Evolutionary conservation across 2,888 invertebrate genomes (phyloP), one percentile per base, ranked within the genome.

Genomic region (Alsophila aescularia): DNA sequence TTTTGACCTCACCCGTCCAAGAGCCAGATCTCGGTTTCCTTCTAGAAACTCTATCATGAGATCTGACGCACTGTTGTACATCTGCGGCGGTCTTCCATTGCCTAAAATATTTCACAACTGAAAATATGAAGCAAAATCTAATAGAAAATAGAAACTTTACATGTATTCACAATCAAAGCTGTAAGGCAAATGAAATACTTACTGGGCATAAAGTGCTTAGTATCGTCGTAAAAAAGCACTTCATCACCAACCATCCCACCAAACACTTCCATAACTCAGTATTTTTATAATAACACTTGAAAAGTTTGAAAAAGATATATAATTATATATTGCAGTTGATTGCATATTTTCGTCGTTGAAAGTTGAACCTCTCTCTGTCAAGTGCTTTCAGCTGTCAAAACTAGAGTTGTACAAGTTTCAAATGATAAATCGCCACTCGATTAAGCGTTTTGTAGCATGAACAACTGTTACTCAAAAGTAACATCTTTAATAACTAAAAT

Each of bases 21-120:
- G 45, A 10, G 58, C 52, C 2, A 58, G 35, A 5, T 52, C 52
- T 27, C 18, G 13, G 2, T 58, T 44, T 0, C 13, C 27, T 14
- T 52, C 44, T 8, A 57, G 3, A 44, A 49, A 52, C 9, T 57
- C 31, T 1, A 57, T 14, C 13, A 57, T 10, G 12, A 58, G 18
- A 58, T 7, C 35, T 41, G 41, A 1, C 29, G 29, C 3, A 41
- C 15, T 3, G 41, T 39, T 24, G 39, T 39, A 2, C 39, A 39
- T 39, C 24, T 39, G 18, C 24, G 39, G 16, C 24, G 39, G 1
- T 39, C 39, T 37, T 37, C 37, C 37, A 35, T 35, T 35, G 1
- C 15, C 14, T 8, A 15, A 9, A 35, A 8, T n/a, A 15, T 6
- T 5, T 34, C 21, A 21, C 21, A 21, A 6, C 21, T 5, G 6